Conservation (phyloP, 2,888 invertebrate genomes). For the Eristalis tenax region DNA sequence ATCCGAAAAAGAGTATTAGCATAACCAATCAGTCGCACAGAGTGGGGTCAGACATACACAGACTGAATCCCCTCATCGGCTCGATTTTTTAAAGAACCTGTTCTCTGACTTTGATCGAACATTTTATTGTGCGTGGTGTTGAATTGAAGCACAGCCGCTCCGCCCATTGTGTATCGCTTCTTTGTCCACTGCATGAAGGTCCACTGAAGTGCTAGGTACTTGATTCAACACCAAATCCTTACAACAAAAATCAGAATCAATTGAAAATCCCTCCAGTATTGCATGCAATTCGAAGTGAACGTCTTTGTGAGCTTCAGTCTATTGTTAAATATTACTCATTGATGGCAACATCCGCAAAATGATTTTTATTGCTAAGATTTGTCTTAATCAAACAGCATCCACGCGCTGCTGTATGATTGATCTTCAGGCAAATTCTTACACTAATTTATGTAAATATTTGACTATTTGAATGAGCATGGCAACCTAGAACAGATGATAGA, state of each 20-base stretch:
- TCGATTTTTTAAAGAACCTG: not conserved
- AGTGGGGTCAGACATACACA: not conserved
- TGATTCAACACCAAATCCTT: not conserved
- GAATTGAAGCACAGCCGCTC: too few species aligned
- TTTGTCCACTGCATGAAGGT: not conserved
- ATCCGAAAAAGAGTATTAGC: not conserved
- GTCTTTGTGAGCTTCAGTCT: not conserved
- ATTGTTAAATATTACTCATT: not conserved
- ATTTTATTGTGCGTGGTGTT: not conserved
- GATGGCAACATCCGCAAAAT: not conserved
- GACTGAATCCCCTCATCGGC: not conserved
- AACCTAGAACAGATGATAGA: too few species aligned
- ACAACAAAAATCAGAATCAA: not conserved
- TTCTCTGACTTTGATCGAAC: not conserved
- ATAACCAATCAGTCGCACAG: conserved; percentile 7
- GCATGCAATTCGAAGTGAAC: not conserved
- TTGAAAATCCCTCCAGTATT: not conserved
- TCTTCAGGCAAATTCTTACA: not conserved
- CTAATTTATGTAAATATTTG: not conserved
- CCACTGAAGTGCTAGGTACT: not conserved
- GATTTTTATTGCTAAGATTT: not conserved
- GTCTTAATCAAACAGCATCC: not conserved
- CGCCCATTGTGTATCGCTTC: not conserved
- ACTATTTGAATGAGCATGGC: not conserved
- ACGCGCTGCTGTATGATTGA: not conserved